Conservation (phyloP, 2,888 invertebrate species). For the Morpho deidamia region DNA sequence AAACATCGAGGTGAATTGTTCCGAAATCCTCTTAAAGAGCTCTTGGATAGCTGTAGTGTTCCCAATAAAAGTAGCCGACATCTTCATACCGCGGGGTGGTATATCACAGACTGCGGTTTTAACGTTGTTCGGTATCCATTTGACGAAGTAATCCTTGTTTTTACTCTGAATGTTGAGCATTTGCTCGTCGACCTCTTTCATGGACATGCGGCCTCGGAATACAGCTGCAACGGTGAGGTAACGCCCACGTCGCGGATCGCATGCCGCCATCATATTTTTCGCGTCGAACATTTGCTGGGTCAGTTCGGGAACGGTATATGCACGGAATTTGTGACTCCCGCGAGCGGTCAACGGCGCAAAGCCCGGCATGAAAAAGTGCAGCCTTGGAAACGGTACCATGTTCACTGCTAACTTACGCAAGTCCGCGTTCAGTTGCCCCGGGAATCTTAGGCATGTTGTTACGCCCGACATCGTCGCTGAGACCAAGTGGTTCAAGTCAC, state of each 20-base stretch:
- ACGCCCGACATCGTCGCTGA: conserved; percentile 92
- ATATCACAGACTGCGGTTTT: conserved; percentile 90
- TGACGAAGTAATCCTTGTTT: conserved; percentile 87
- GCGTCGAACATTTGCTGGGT: conserved; percentile 82
- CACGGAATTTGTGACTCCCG: conserved; percentile 92
- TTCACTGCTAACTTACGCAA: conserved; percentile 66
- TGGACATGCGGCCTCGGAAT: conserved; percentile 93
- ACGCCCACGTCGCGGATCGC: conserved; percentile 93
- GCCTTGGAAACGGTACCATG: conserved; percentile 82
- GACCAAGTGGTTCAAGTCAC: conserved; percentile 89
- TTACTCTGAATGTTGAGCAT: conserved; percentile 87
- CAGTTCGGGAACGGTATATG: conserved; percentile 93
- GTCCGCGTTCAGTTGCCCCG: conserved; percentile 69
- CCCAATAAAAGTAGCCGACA: conserved; percentile 93
- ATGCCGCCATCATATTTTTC: conserved; percentile 93
- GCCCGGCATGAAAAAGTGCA: conserved; percentile 78
- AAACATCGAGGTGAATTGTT: conserved; percentile 95
- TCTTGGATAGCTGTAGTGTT: conserved; percentile 93
- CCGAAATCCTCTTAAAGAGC: conserved; percentile 90
- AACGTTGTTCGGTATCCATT: conserved; percentile 89
- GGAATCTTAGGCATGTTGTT: conserved; percentile 86
- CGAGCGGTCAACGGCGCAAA: conserved; percentile 86
- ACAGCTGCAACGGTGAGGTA: conserved; percentile 94
- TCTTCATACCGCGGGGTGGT: conserved; percentile 85
- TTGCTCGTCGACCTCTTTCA: conserved; percentile 94